phyloP scores from a whole-genome alignment of 2,113 vertebrate species.

The Poeciliopsis retropinna region DNA sequence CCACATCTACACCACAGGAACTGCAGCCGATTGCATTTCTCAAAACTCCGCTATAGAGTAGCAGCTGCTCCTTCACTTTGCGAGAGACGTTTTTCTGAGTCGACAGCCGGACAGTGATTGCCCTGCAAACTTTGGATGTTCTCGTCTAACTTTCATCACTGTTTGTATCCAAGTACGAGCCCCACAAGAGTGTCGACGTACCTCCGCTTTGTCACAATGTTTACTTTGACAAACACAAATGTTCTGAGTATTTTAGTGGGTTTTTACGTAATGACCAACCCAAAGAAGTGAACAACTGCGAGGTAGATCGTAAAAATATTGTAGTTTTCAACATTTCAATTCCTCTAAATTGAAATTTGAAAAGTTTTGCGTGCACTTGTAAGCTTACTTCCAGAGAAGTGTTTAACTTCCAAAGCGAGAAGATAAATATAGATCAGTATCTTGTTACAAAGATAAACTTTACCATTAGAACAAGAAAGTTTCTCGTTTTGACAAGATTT shows the following conservation, averaged over 20 bases:
- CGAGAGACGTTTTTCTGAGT: too few relatives aligned
- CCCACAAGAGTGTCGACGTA: neutral
- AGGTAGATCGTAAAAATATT: neutral
- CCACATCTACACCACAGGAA: neutral
- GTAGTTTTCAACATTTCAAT: too few relatives aligned
- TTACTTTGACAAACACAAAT: neutral
- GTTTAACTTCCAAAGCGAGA: too few relatives aligned
- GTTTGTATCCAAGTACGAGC: too few relatives aligned
- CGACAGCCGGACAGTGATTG: too few relatives aligned
- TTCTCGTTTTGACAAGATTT: too few relatives aligned
- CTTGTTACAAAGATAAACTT: neutral
- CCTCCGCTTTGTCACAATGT: neutral
- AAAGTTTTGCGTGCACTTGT: neutral
- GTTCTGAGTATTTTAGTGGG: neutral
- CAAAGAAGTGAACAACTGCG: neutral
- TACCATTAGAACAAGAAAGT: too few relatives aligned
- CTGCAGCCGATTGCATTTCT: neutral
- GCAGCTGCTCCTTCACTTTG: too few relatives aligned
- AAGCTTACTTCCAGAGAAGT: neutral
- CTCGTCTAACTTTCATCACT: too few relatives aligned
- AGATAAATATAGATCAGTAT: too few relatives aligned
- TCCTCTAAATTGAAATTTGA: neutral
- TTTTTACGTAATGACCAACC: neutral
- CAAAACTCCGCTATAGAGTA: neutral
- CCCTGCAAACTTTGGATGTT: too few relatives aligned